Conservation (phyloP, 2,888 invertebrate species). For the Phrixothrix hirtus region DNA sequence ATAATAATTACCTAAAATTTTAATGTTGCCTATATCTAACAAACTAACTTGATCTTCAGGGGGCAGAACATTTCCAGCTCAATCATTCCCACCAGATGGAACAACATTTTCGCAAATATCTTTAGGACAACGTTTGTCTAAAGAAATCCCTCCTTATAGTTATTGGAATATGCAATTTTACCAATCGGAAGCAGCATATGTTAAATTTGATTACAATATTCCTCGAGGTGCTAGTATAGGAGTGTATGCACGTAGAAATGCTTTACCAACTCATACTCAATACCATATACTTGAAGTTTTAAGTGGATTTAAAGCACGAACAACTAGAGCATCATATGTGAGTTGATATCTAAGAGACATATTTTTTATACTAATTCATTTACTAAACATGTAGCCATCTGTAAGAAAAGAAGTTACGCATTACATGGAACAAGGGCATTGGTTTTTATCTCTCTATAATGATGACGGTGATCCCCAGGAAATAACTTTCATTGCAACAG, state of each 20-base stretch:
- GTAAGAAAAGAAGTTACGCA: slow-evolving; percentile 91
- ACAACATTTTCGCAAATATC: slow-evolving; percentile 90
- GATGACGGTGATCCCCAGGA: slow-evolving; percentile 92
- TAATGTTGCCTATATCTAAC: slow-evolving; percentile 3
- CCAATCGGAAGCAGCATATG: slow-evolving; percentile 90
- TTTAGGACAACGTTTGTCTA: slow-evolving; percentile 83
- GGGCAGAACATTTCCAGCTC: slow-evolving; percentile 84
- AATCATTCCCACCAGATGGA: slow-evolving; percentile 90
- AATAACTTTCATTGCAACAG: slow-evolving; percentile 79
- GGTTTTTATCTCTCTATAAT: slow-evolving; percentile 95
- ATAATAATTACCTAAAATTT: slow-evolving; percentile 6
- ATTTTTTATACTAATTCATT: neutral
- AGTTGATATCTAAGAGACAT: slow-evolving; percentile 55
- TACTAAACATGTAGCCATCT: slow-evolving; percentile 64
- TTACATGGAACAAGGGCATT: slow-evolving; percentile 94
- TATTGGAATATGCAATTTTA: slow-evolving; percentile 98
- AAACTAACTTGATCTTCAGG: slow-evolving; percentile 58
- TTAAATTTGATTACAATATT: slow-evolving; percentile 93
- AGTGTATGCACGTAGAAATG: slow-evolving; percentile 91
- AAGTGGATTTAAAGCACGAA: slow-evolving; percentile 85
- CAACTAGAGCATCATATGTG: slow-evolving; percentile 84
- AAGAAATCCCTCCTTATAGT: slow-evolving; percentile 90
- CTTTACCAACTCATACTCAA: slow-evolving; percentile 93
- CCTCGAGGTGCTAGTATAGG: slow-evolving; percentile 91
- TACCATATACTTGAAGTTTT: slow-evolving; percentile 95